Evolutionary conservation across 2,797 vertebrate genomes (phyloP), one percentile per base, ranked within the genome.

Genomic region (Catostomus latipinnis): DNA sequence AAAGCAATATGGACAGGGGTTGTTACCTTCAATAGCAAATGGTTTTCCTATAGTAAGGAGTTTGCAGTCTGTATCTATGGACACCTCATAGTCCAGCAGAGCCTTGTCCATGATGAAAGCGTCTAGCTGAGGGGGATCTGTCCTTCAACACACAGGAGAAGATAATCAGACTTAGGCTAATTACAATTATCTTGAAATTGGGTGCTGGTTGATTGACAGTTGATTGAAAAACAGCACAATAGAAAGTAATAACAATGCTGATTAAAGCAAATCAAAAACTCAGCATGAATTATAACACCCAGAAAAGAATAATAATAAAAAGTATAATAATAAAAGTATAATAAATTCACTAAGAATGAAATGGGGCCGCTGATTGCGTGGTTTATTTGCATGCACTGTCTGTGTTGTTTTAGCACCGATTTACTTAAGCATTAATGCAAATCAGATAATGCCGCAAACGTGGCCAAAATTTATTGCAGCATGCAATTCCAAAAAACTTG

Each of bases 31-130:
- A 76, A 98, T 98, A 78, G 96, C 96, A 86, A 98, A 98, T 0
- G 96, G 96, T 85, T 98, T 98, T 79, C 96, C 97, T 88, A 98
- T 96, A 0, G 96, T 98, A 73, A 98, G 90, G 85, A 98, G 94
- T 85, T 97, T 97, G 93, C 97, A 98, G 86, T 98, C 96, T 0
- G 97, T 96, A 84, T 98, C 96, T 83, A 97, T 96, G 13, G 96
- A 98, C n/a, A 98, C 96, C 92, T 98, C 96, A 71, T 96, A 98
- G 91, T 97, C 96, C 90, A 98, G 84, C 80, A 98, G 95, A 18
- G 97, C 96, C 93, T 98, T 98, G 90, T 98, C 97, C 97, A 98
- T 98, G 90, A 98, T 98, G 92, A 98, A 98, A 74, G 97, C 97
- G 75, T 98, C 97, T 0, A 98, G 92, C 88, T 93, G 91, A 88